phyloP scores from a whole-genome alignment of 2,797 vertebrate species.

The Nyctibius grandis region DNA sequence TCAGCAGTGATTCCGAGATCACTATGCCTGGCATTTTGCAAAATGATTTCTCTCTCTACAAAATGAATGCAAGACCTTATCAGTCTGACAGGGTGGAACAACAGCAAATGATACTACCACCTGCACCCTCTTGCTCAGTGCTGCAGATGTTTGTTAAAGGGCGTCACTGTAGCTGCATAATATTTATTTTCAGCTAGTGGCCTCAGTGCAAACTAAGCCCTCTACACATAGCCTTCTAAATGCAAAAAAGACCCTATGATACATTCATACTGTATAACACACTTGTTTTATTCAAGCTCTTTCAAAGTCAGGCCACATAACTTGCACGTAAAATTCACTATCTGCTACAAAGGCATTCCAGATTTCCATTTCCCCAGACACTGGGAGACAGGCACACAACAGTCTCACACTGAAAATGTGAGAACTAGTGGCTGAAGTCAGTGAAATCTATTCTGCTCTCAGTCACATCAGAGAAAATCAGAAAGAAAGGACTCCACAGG shows the following conservation, averaged over 20 bases:
- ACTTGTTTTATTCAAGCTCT: conserved; percentile 48
- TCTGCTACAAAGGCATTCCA: conserved; percentile 4
- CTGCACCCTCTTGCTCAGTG: background rate
- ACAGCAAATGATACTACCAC: background rate
- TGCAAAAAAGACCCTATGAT: background rate
- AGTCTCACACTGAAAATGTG: background rate
- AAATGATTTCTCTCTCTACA: background rate
- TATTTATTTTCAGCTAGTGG: background rate
- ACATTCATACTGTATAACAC: background rate
- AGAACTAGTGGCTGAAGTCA: background rate
- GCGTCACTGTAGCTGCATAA: background rate
- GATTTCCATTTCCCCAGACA: conserved; percentile 6
- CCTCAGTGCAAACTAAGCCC: background rate
- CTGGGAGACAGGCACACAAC: conserved; percentile 11
- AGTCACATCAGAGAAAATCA: background rate
- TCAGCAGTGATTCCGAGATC: background rate
- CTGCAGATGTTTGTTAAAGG: background rate
- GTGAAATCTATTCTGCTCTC: background rate
- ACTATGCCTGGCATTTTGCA: background rate
- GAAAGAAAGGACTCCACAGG: background rate
- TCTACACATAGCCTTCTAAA: background rate
- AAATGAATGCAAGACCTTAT: background rate
- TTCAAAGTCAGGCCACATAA: conserved; percentile 3
- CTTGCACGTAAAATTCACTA: background rate
- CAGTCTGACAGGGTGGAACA: background rate